These are phyloP conservation scores for Caenorhabditis sp. DNA, from an alignment of 2,888 invertebrate species.

Conservation along the genomic window DNA sequence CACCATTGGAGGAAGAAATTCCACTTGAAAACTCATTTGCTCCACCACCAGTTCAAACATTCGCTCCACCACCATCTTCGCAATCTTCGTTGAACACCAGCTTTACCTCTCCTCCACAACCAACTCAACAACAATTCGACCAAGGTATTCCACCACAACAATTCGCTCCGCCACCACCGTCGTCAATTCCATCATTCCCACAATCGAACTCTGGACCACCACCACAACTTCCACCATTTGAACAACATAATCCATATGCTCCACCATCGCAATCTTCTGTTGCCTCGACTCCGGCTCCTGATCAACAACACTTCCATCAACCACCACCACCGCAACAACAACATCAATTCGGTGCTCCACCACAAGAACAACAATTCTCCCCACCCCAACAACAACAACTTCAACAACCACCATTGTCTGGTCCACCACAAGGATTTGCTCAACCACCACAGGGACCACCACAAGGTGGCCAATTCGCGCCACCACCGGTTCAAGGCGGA, in stretches of 20 bases:
- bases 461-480: constrained; percentile 14
- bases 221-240: constrained; percentile 20
- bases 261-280: constrained; percentile 41
- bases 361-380: constrained; percentile 21
- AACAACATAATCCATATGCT: constrained; percentile 12
- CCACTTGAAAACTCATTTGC: constrained; percentile 18
- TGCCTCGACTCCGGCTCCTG: constrained; percentile 46
- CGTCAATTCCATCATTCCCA: constrained; percentile 55
- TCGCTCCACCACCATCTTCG: background rate
- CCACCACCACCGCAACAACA: constrained; percentile 24
- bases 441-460: constrained; percentile 4
- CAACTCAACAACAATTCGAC: background rate
- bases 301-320: constrained; percentile 19
- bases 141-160: constrained; percentile 13
- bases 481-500: constrained; percentile 23
- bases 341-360: constrained; percentile 26
- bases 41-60: constrained; percentile 2
- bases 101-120: constrained; percentile 21
- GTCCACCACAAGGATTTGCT: constrained; percentile 17
- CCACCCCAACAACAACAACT: constrained; percentile 27
- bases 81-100: constrained; percentile 13
- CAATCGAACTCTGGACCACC: constrained; percentile 44
- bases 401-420: constrained; percentile 19
- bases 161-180: constrained; percentile 25
- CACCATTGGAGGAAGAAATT: constrained; percentile 40